phyloP scores from a whole-genome alignment of 2,113 vertebrate species.

The Climacteris rufus region DNA sequence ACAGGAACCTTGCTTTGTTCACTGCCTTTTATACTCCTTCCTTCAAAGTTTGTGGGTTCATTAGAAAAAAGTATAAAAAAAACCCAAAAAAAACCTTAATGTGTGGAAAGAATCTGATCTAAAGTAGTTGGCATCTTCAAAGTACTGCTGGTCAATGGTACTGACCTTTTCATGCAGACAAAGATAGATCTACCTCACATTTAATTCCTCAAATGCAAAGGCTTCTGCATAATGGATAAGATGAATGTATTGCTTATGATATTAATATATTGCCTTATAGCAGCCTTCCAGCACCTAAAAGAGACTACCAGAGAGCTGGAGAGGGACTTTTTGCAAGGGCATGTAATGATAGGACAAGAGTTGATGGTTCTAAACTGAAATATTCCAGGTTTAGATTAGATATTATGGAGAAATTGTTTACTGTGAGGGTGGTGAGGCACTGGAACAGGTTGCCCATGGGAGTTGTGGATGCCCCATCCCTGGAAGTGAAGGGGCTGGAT shows the following conservation, averaged over 20 bases:
- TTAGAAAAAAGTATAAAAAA: neutral
- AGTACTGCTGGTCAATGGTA: neutral
- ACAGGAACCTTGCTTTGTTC: neutral
- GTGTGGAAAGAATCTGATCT: neutral
- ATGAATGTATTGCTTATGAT: neutral
- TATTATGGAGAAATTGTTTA: neutral
- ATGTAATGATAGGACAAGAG: neutral
- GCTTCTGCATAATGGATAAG: neutral
- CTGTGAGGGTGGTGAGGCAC: neutral
- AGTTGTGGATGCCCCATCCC: neutral
- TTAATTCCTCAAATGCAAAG: neutral
- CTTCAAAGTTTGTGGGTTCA: neutral
- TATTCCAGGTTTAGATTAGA: neutral
- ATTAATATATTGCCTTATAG: neutral
- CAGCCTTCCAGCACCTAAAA: neutral
- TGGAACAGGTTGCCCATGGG: neutral
- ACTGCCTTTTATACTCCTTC: neutral
- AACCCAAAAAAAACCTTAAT: rapidly evolving
- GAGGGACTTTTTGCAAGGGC: neutral
- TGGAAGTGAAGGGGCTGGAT: neutral
- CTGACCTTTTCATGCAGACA: neutral
- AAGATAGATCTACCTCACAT: neutral
- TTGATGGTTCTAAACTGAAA: neutral
- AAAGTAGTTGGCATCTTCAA: neutral
- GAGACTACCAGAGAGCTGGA: neutral